A percentile compares a stretch with the other conserved stretches of the same genome.
phyloP scores from a whole-genome alignment of 2,888 invertebrate genomes.

The Xestia ashworthii region DNA sequence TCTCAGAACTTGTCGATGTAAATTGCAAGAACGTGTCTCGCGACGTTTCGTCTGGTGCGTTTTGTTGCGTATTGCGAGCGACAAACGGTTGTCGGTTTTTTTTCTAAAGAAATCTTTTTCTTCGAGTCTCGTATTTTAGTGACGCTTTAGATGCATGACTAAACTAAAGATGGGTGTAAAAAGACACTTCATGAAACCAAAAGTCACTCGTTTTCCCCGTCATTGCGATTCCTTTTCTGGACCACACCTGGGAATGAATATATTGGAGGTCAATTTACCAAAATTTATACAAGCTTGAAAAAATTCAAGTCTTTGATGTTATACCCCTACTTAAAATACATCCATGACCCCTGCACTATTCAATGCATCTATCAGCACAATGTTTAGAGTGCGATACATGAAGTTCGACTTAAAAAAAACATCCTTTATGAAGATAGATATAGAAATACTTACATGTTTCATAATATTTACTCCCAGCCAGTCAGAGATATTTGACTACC shows the following conservation, averaged over 20 bases:
- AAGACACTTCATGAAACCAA: neutral
- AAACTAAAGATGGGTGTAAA: neutral
- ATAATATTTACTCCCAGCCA: neutral
- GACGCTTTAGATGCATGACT: no score
- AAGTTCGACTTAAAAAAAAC: neutral
- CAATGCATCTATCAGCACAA: neutral
- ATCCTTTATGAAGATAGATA: neutral
- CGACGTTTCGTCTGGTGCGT: conserved; percentile 27
- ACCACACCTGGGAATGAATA: no score
- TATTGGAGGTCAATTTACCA: no score
- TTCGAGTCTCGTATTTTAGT: neutral
- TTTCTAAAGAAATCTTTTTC: neutral
- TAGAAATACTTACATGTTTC: neutral
- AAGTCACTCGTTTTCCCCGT: neutral
- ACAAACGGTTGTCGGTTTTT: neutral
- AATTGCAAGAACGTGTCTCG: conserved; percentile 48
- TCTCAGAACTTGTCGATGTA: conserved; percentile 41
- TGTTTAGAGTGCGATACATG: neutral
- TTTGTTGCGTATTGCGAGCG: conserved; percentile 32
- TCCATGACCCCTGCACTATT: neutral
- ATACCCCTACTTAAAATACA: neutral
- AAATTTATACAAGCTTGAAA: no score
- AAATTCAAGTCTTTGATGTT: no score
- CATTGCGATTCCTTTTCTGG: neutral
- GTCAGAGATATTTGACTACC: neutral